Evolutionary conservation across 1,140 invertebrate species (phyloP), one percentile per base, ranked within the genome.

Genomic region (Melipona quadrifasciata): DNA sequence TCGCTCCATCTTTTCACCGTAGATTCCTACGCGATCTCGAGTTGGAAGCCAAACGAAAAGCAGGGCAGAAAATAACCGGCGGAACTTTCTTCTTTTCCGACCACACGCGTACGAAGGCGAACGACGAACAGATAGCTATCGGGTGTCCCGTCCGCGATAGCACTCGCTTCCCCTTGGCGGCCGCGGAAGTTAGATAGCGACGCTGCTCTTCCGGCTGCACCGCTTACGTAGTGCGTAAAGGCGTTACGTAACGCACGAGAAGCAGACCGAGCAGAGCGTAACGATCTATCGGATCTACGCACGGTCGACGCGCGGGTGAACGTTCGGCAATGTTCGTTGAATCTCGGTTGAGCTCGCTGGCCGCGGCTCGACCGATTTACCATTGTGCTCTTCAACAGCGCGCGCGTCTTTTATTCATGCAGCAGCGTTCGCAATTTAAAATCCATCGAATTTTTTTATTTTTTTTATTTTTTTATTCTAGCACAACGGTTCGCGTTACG

Each of bases 141-240:
- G 74, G 31, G 70, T 87, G 74, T 88, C 86, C 78, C 86, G 68
- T 73, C 39, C 67, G 80, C 61, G 84, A 85, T 76, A 76, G 78
- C 51, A 39, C 47, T 19, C 47, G 61, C 61, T 75, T 87, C 80
- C 53, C 47, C 39, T 67, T 39, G 34, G 70, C 51, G 34, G 39
- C 74, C 79, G 82, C 80, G 80, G 84, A 89, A 89, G 81, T 88
- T 67, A 78, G 88, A 88, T 89, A 89, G 77, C 84, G 67, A 71
- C 85, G 71, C 53, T 58, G 70, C 77, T 39, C 84, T 89, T 89
- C 87, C 87, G 87, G 76, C 47, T 89, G 81, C 67, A 78, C 31
- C 71, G 87, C 65, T 89, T 86, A 86, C 84, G 87, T 83, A 76
- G 84, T 78, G 71, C 84, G 87, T 84, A 82, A 74, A 80, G 64